Conservation (phyloP, 37 sponge, comb jelly and placozoan genomes). For the Ephydatia muelleri region DNA sequence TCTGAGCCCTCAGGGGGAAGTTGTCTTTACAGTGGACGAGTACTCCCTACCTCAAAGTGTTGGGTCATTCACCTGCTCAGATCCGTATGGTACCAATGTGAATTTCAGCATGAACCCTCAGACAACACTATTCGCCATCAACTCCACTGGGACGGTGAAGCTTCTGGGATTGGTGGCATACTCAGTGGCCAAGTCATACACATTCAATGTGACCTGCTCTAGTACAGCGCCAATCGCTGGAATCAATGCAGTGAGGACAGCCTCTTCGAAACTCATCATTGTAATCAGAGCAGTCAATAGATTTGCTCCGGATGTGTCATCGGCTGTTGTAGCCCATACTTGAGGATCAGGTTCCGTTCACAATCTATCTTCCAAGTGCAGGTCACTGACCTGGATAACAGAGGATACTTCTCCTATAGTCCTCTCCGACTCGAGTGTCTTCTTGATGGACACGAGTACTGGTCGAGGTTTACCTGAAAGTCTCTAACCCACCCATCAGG, state of each 20-base stretch:
- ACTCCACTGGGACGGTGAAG: constrained; percentile 10
- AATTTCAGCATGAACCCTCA: constrained; percentile 22
- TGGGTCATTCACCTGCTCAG: constrained; percentile 44
- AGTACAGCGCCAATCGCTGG: no score
- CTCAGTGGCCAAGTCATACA: constrained; percentile 48
- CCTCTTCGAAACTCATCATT: constrained; percentile 27
- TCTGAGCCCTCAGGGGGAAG: constrained; percentile 22
- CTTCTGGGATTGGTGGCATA: neutral
- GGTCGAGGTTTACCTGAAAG: no score
- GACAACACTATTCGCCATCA: constrained; percentile 20
- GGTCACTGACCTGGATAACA: neutral
- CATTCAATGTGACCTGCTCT: constrained; percentile 11
- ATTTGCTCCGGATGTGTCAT: no score
- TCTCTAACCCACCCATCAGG: no score
- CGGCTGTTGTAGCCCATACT: no score
- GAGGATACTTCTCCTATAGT: neutral
- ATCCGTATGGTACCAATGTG: constrained; percentile 33
- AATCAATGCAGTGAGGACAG: constrained; percentile 25
- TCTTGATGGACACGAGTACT: no score
- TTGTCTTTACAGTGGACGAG: constrained; percentile 17
- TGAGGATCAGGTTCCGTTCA: no score
- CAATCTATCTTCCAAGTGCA: neutral
- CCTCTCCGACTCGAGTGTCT: no score
- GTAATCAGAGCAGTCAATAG: neutral
- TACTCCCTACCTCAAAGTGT: neutral